These are phyloP conservation scores for Drosophila lini DNA, from an alignment of 1,140 invertebrate species.

Conservation along the genomic window DNA sequence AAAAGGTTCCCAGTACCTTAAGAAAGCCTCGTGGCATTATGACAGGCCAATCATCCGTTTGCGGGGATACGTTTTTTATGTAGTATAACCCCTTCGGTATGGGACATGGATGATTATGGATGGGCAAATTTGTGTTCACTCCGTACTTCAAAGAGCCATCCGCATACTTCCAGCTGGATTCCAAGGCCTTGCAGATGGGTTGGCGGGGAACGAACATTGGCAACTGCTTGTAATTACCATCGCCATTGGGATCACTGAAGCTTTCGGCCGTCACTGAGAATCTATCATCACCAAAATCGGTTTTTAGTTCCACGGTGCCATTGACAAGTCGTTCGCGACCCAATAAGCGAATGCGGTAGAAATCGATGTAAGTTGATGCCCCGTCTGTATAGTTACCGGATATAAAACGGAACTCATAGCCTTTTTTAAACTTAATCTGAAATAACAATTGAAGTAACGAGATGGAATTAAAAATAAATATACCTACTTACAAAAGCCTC, in stretches of 20 bases:
- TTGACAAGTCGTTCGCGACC: constrained; percentile 29
- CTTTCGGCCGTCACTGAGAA: constrained; percentile 12
- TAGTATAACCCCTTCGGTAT: constrained; percentile 34
- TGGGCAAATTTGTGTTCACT: constrained; percentile 33
- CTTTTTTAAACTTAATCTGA: background rate
- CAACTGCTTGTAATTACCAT: constrained; percentile 32
- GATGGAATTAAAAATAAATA: background rate
- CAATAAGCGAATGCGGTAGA: constrained; percentile 8
- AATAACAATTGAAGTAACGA: background rate
- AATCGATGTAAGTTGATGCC: background rate
- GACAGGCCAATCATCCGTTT: constrained; percentile 32
- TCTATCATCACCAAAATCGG: constrained; percentile 14
- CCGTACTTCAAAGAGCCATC: constrained; percentile 1
- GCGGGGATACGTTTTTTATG: constrained; percentile 17
- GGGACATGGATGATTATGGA: constrained; percentile 27
- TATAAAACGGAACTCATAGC: background rate
- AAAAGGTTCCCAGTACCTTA: constrained; percentile 1
- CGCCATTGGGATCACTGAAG: constrained; percentile 19
- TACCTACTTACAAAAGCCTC: constrained; percentile 1
- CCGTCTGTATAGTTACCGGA: background rate
- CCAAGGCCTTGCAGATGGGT: constrained; percentile 22
- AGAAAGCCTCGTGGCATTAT: constrained; percentile 25
- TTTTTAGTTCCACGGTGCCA: constrained; percentile 20
- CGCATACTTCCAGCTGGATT: constrained; percentile 9
- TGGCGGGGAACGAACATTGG: constrained; percentile 3